Evolutionary conservation across 2,113 vertebrate species (phyloP).

Genomic region (Tinamus guttatus): DNA sequence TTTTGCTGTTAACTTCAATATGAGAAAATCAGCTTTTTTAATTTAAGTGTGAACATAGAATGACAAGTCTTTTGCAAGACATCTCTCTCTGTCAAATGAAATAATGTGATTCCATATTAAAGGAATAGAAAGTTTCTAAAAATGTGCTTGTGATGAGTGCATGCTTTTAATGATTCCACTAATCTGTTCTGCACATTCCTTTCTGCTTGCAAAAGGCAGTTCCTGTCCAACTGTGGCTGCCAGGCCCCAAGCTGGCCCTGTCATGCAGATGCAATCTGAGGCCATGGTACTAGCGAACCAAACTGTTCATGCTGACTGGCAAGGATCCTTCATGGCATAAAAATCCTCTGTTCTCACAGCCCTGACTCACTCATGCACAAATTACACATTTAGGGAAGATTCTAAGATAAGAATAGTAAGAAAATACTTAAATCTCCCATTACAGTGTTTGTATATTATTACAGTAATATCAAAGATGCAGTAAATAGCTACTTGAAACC

Average conservation of each 20-base stretch:
- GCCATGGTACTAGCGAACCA: neutral
- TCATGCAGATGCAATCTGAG: neutral
- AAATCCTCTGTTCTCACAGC: neutral
- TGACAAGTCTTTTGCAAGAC: neutral
- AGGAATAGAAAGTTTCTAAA: neutral
- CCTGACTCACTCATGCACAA: neutral
- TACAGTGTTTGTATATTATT: neutral
- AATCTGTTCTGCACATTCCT: neutral
- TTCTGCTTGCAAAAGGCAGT: neutral
- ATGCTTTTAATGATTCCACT: neutral
- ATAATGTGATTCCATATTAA: neutral
- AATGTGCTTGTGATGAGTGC: neutral
- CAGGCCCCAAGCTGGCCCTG: neutral
- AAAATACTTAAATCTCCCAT: neutral
- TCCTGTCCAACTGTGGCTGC: neutral
- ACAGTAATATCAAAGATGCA: neutral
- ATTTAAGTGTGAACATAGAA: slow-evolving; percentile 23
- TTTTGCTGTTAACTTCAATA: slow-evolving; percentile 44
- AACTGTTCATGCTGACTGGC: neutral
- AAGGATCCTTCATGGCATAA: neutral
- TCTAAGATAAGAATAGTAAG: neutral
- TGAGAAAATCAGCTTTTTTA: neutral
- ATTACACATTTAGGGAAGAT: neutral
- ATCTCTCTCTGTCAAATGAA: neutral
- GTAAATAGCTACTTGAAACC: neutral